Evolutionary conservation across 2,888 invertebrate species (phyloP).

Genomic region (Salticus scenicus): DNA sequence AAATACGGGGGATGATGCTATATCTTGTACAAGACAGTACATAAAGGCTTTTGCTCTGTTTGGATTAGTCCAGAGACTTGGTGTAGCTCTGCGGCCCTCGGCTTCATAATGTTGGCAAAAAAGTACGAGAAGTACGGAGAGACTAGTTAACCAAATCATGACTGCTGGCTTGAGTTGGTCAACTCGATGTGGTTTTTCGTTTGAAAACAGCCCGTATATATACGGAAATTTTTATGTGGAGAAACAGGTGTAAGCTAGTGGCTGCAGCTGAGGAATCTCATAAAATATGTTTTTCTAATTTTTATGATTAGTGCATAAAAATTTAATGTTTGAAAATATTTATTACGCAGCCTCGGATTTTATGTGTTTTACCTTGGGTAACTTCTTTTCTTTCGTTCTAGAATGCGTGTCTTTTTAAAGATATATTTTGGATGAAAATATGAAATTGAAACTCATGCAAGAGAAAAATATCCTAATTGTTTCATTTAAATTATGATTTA

Average conservation of each 20-base stretch:
- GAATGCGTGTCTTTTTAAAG: too few relatives aligned
- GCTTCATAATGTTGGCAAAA: conserved; percentile 14
- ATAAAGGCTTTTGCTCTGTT: conserved; percentile 40
- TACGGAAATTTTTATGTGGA: neutral
- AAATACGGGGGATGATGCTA: conserved; percentile 23
- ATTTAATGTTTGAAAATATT: too few relatives aligned
- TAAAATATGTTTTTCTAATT: too few relatives aligned
- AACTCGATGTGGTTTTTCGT: neutral
- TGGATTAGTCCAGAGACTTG: conserved; percentile 40
- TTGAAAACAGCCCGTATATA: neutral
- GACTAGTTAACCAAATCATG: conserved; percentile 53
- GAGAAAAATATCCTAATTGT: too few relatives aligned
- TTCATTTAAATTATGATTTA: too few relatives aligned
- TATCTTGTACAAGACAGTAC: conserved; percentile 45
- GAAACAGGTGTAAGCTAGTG: neutral
- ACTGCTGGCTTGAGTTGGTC: neutral
- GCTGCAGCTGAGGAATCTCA: too few relatives aligned
- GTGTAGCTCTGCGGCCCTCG: conserved; percentile 9
- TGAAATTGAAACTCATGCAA: too few relatives aligned
- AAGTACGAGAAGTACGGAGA: conserved; percentile 29
- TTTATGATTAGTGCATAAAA: too few relatives aligned
- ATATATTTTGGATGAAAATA: too few relatives aligned
- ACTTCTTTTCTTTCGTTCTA: too few relatives aligned
- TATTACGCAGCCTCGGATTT: too few relatives aligned
- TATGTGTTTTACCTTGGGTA: too few relatives aligned